Conservation (phyloP, 2,797 vertebrate genomes). For the Myotis myotis region DNA sequence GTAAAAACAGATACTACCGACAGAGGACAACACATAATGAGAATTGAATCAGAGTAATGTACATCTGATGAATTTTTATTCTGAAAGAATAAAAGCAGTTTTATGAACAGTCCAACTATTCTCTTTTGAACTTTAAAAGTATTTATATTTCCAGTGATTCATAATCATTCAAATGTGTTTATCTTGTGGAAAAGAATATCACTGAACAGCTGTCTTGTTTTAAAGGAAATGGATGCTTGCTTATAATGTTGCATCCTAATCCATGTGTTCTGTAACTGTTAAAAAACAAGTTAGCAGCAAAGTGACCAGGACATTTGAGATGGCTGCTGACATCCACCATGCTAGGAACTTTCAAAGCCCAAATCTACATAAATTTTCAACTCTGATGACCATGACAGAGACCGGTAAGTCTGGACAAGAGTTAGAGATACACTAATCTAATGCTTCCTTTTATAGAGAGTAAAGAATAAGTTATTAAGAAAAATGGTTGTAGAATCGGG, state of each 20-base stretch:
- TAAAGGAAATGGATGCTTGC: background rate
- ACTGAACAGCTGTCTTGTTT: background rate
- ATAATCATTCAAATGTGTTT: background rate
- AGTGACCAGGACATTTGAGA: background rate
- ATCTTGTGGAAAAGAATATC: background rate
- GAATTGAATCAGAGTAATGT: slow-evolving; percentile 9
- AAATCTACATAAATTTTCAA: background rate
- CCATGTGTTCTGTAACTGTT: background rate
- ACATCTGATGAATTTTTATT: background rate
- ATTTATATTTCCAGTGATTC: background rate
- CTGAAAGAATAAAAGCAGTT: slow-evolving; percentile 14
- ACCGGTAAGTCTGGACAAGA: background rate
- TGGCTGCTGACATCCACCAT: background rate
- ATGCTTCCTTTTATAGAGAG: background rate
- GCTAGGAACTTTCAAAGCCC: background rate
- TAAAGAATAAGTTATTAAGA: background rate
- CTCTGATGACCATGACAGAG: background rate
- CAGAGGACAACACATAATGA: slow-evolving; percentile 33
- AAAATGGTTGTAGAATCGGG: background rate
- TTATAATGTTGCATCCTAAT: background rate
- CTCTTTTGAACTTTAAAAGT: background rate
- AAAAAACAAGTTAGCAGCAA: background rate
- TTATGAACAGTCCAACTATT: background rate
- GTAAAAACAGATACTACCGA: slow-evolving; percentile 57
- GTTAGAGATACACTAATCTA: background rate